These are phyloP conservation scores for Cricetomys ansorgei DNA, from an alignment of 2,113 vertebrate genomes.

Conservation along the genomic window DNA sequence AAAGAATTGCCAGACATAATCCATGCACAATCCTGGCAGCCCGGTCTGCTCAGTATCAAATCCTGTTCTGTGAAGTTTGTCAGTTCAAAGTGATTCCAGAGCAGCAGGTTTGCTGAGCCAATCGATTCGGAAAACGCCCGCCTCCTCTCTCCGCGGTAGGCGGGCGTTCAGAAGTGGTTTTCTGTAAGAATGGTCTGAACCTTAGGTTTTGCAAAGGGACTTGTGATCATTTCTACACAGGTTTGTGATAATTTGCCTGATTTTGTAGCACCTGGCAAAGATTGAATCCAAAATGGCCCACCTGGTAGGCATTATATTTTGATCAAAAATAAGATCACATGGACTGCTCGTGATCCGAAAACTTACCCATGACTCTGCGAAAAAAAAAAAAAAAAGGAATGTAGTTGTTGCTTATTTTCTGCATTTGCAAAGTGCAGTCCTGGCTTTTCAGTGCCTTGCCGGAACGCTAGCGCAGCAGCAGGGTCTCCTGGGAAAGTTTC, in stretches of 20 bases:
- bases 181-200: conserved; percentile 35
- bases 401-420: conserved; percentile 60
- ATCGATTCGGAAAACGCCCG: conserved; percentile 53
- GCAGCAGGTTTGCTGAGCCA: conserved; percentile 33
- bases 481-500: conserved; percentile 74
- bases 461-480: conserved; percentile 54
- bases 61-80: conserved; percentile 52
- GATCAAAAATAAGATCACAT: conserved; percentile 71
- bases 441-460: conserved; percentile 54
- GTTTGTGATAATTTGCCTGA: conserved; percentile 61
- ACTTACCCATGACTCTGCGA: conserved; percentile 61
- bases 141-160: conserved; percentile 20
- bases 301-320: conserved; percentile 75
- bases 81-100: conserved; percentile 67
- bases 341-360: conserved; percentile 55
- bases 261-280: conserved; percentile 72
- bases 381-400: neutral
- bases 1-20: neutral
- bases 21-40: neutral
- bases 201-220: conserved; percentile 10
- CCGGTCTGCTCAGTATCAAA: conserved; percentile 42
- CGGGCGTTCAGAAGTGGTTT: conserved; percentile 58
- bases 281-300: conserved; percentile 59
- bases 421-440: conserved; percentile 48
- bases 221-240: conserved; percentile 44